Evolutionary conservation across 2,888 invertebrate species (phyloP), one percentile per base, ranked within the genome.

Genomic region (Psylliodes chrysocephalus): DNA sequence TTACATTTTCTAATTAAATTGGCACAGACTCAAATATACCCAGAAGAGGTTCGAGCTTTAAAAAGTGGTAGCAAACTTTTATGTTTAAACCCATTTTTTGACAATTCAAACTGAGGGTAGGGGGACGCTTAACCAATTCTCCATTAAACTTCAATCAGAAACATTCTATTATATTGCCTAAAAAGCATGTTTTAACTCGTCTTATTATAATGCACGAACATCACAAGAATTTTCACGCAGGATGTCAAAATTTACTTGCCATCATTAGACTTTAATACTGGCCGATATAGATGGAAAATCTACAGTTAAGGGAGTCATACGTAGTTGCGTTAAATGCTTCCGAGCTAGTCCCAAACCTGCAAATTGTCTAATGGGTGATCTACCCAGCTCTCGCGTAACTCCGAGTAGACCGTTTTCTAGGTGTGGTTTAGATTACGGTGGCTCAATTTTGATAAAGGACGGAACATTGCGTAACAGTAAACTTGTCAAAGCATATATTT

Each of bases 321-420:
- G 19, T 4, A 6, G 1, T 19, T 44, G 44, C 18, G 18, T 44
- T 1, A 44, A 3, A 12, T 44, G 44, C 14, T 44, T 44, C 18
- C 17, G 19, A 1, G 15, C 6, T 2, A 44, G 18, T 17, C 44
- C 44, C 1, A 44, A 14, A 44, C 1, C 18, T 10, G 5, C n/a
- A 12, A n/a, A 2, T 17, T 7, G 1, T 1, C 18, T 44, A 7
- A 44, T 44, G 44, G 44, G 44, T 19, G 14, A 44, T 14, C 44
- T 55, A n/a, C 55, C 55, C 1, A 19, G 15, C 7, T 4, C 8
- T 8, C 18, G 55, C 12, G 42, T 44, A 3, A 55, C 10, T 30
- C 55, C 55, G n/a, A 25, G n/a, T 35, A 14, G 30, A 42, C 44
- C 33, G n/a, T 55, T 55, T 12, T 55, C 28, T 28, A 28, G 56